Conservation (phyloP, 1,140 invertebrate genomes). For the Chionoecetes opilio region DNA sequence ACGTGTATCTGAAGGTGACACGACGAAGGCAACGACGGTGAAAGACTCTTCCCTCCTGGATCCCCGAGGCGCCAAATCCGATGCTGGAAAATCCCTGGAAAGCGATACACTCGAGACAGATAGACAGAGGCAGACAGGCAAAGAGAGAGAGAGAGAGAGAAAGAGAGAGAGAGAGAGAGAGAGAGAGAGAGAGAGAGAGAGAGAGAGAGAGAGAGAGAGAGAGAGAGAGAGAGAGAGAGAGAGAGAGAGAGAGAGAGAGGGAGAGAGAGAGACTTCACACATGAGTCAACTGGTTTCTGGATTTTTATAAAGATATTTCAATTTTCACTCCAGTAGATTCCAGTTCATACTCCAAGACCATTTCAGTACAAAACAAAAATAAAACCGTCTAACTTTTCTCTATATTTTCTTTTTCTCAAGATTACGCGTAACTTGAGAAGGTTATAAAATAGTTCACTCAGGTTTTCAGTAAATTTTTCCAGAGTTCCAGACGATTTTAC, state of each 20-base stretch:
- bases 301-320: too few relatives aligned
- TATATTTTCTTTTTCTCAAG: too few relatives aligned
- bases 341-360: neutral
- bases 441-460: neutral
- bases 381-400: neutral
- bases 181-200: conserved; percentile 46
- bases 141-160: conserved; percentile 3
- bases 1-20: neutral
- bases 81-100: neutral
- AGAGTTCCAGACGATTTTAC: neutral
- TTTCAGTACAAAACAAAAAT: neutral
- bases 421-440: too few relatives aligned
- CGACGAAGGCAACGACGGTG: neutral
- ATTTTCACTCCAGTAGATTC: neutral
- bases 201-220: conserved; percentile 32
- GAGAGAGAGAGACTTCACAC: too few relatives aligned
- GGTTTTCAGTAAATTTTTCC: neutral
- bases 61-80: neutral
- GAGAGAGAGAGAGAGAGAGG: too few relatives aligned
- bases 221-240: too few relatives aligned
- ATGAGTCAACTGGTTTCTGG: too few relatives aligned
- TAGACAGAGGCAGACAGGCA: neutral
- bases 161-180: conserved; percentile 45
- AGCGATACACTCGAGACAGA: neutral
- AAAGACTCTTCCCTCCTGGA: neutral